Evolutionary conservation across 2,797 vertebrate species (phyloP), one percentile per base, ranked within the genome.

Genomic region (Chromobotia macracanthus): DNA sequence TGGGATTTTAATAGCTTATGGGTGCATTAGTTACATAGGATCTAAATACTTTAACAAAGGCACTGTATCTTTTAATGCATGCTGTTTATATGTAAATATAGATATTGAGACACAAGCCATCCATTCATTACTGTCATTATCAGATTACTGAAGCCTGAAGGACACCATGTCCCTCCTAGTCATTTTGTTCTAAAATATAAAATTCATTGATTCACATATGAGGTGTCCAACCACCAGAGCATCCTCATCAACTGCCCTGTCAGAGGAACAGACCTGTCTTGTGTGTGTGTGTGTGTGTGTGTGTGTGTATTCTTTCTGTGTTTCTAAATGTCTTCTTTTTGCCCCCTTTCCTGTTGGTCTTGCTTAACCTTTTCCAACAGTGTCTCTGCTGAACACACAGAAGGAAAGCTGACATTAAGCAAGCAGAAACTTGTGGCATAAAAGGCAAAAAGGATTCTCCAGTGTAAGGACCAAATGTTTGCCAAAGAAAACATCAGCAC

Each of bases 401-500:
- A 92, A 91, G 90, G 88, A 86, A 82, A 77, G 87, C 85, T 93
- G 92, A 92, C 93, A 93, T 93, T 94, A 93, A 91, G 91, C 86
- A 85, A 89, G 89, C 77, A 63, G 83, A 88, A 89, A 90, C 87
- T 87, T 90, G 86, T 88, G 86, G 88, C 86, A 74, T 83, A 41
- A 72, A 80, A 78, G 80, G 55, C 75, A 73, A 80, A 76, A 44
- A 21, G 48, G 77, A 85, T 87, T 87, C 88, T 84, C 81, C 67
- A 75, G 79, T 79, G 76, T 82, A 64, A 81, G 88, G 91, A 94
- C 91, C n/a, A n/a, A n/a, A n/a, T 89, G 92, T 92, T 92, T 80
- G 76, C 87, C 11, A 38, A 84, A 21, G 72, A 87, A 74, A 82
- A 86, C 74, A 84, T 91, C 90, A 90, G 90, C 87, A 87, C 69